Conservation (phyloP, 2,888 invertebrate genomes). For the Drosophila falleni region DNA sequence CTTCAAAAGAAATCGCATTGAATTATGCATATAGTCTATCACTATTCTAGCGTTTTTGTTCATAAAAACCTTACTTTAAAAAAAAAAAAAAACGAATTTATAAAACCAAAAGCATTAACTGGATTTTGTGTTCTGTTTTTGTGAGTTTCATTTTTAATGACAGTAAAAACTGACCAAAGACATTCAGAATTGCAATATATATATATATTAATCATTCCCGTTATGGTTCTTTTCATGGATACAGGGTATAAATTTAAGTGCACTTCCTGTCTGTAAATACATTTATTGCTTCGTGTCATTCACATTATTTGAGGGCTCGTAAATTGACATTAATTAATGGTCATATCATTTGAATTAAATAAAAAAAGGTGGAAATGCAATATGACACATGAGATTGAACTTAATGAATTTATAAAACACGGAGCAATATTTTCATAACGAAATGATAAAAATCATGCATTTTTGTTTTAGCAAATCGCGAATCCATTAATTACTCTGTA, state of each 20-base stretch:
- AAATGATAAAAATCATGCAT: neutral
- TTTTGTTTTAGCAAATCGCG: neutral
- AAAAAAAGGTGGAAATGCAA: slow-evolving; percentile 2
- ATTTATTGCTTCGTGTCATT: neutral
- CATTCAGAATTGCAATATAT: no score
- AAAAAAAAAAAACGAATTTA: no score
- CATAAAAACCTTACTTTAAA: no score
- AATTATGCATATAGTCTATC: no score
- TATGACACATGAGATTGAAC: slow-evolving; percentile 2
- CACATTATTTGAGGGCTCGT: neutral
- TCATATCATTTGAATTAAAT: slow-evolving; percentile 3
- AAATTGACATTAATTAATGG: slow-evolving; percentile 23
- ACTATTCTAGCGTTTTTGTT: no score
- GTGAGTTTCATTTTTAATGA: no score
- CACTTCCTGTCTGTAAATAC: neutral
- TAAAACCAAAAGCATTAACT: no score
- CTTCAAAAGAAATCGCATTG: no score
- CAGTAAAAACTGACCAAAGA: no score
- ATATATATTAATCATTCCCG: neutral
- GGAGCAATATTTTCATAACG: neutral
- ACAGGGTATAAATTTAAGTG: neutral
- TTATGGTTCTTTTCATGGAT: no score
- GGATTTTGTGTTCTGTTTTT: no score
- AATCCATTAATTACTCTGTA: slow-evolving; percentile 3
- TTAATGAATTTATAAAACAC: neutral